Evolutionary conservation across 2,888 invertebrate species (phyloP), one percentile per base, ranked within the genome.

Genomic region (Cosmia trapezina): DNA sequence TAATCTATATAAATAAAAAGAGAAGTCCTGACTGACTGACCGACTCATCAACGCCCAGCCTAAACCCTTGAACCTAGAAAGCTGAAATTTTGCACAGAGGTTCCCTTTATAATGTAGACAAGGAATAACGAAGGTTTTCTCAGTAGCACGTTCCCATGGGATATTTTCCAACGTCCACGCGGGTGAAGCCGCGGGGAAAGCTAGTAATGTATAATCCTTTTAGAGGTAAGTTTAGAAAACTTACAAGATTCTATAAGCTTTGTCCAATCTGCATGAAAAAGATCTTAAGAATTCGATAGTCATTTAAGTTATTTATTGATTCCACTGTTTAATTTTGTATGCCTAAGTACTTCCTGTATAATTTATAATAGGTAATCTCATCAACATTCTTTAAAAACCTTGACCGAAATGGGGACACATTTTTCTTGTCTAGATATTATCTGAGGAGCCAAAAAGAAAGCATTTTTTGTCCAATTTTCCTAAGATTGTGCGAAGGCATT

Each of bases 361-460:
- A 14, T n/a, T 8, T 14, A n/a, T 8, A 37, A 14, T n/a, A 59
- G 8, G 5, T 5, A 9, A 65, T 28, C 22, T 54, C 14, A 82
- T 78, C 33, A 51, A 59, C 12, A 66, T 78, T 82, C 53, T 47
- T 59, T 19, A 17, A 41, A 33, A 65, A 43, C 56, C 33, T 66
- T 66, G 12, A 49, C 49, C 33, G n/a, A 66, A 77, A 82, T 59
- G 41, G 17, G 2, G 12, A 62, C 28, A 49, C 11, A 67, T 81
- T 77, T 76, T 14, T 6, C 22, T 67, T 45, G 28, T 6, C 4
- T 22, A 59, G 3, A 51, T 47, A 57, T 73, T 47, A 57, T 73
- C n/a, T 57, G 9, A 54, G 19, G 2, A 54, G 53, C 62, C 49
- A 70, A 63, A 66, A 79, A 54, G 28, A 45, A 65, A 37, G 22